Base-by-base conservation (phyloP, 2,113 vertebrate genomes). In the Gadus macrocephalus region DNA sequence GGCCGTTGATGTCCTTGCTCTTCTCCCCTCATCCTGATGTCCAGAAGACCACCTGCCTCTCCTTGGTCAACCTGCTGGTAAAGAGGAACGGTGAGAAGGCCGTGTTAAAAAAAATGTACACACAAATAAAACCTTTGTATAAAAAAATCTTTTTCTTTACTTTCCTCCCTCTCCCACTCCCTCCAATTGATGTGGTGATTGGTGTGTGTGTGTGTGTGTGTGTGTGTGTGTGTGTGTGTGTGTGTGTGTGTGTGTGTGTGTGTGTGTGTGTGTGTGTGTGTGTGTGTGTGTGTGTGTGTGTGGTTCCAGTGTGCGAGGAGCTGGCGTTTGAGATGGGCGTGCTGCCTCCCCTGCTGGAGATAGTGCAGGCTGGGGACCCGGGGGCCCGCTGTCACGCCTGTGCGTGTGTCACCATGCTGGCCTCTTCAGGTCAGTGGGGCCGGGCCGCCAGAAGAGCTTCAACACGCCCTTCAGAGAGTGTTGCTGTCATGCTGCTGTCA, bases 381-480 rank as follows among this genome's bases (percentile, higher is more conserved):
- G 67, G 79, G 1, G 86, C 93, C 66, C 92, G 92, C 81, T 91
- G 91, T 77, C 92, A 93, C 78, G 91, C 93, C 20, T 93, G 92
- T 79, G 92, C 92, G 38, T 94, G 92, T 49, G 66, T 91, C 53
- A 88, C 89, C 88, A 84, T 80, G 80, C 82, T 95, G 78, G 89
- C 92, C 58, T 84, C 90, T 63, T 91, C 92, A 81, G 93, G 93
- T 94, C 17, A 81, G 42, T 49, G 42, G 9, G 42, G 42, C 4
- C 31, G 31, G 31, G 31, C 31, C 4, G 31, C 31, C 31, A 35
- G 31, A 35, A 35, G 31, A 35, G 31, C 31, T 35, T 35, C 31
- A 35, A 35, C 31, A 35, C 31, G 31, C 31, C 31, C 31, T 35
- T 3, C 31, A 35, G 31, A 35, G 31, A 35, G 31, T 35, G 31